phyloP scores from a whole-genome alignment of 2,888 invertebrate genomes.

The Cataglyphis albicans region DNA sequence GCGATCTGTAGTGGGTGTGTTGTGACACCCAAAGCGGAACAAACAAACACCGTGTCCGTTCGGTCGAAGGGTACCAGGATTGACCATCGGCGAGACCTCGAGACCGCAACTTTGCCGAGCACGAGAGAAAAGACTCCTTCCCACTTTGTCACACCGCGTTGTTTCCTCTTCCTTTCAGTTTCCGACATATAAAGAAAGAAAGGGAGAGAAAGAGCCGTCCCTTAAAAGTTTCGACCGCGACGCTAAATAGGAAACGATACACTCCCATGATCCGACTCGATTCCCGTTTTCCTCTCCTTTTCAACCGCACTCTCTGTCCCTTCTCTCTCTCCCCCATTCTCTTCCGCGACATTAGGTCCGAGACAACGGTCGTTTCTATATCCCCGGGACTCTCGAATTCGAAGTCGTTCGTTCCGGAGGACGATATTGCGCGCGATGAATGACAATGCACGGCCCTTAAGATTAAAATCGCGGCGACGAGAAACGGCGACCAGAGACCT shows the following conservation, averaged over 20 bases:
- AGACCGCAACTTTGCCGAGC: conserved; percentile 70
- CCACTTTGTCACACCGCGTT: conserved; percentile 31
- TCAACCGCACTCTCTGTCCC: conserved; percentile 44
- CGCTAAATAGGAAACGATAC: conserved; percentile 78
- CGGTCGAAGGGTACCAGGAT: conserved; percentile 66
- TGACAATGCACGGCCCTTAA: conserved; percentile 49
- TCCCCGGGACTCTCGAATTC: conserved; percentile 53
- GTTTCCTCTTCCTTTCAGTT: conserved; percentile 41
- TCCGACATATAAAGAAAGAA: conserved; percentile 51
- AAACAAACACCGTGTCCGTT: conserved; percentile 82
- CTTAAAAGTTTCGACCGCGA: conserved; percentile 62
- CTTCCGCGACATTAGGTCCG: conserved; percentile 75
- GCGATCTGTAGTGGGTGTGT: conserved; percentile 82
- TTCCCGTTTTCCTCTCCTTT: conserved; percentile 65
- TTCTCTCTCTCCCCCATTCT: conserved; percentile 32
- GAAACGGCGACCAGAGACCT: conserved; percentile 59
- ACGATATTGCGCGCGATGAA: conserved; percentile 56
- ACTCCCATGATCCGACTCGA: conserved; percentile 74
- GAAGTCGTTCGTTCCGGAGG: conserved; percentile 57
- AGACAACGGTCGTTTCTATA: conserved; percentile 53
- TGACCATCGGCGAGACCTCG: conserved; percentile 67
- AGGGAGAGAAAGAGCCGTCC: conserved; percentile 44
- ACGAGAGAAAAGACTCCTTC: conserved; percentile 58
- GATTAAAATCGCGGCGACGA: conserved; percentile 43
- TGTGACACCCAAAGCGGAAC: conserved; percentile 82